Conservation (phyloP, 2,888 invertebrate species). For the Cheiracanthium punctorium region DNA sequence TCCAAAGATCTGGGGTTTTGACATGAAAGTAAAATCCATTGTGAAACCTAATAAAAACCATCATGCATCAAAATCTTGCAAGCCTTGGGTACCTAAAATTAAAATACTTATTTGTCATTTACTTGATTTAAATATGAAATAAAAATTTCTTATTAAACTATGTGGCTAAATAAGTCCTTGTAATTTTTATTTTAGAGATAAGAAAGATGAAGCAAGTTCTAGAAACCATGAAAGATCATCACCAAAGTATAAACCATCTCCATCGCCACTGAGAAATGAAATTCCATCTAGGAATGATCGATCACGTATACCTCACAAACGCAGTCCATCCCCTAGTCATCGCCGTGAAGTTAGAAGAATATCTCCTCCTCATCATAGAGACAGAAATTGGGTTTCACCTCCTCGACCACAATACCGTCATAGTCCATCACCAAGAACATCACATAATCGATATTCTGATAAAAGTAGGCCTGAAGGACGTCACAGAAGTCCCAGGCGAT, state of each 20-base stretch:
- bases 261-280: conserved; percentile 34
- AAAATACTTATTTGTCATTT: too few species aligned
- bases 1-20: too few species aligned
- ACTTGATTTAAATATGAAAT: too few species aligned
- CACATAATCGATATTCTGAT: conserved; percentile 27
- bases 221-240: conserved; percentile 37
- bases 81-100: too few species aligned
- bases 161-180: too few species aligned
- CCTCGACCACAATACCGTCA: conserved; percentile 8
- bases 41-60: too few species aligned
- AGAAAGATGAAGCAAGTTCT: neutral
- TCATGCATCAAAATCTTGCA: too few species aligned
- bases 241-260: conserved; percentile 18
- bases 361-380: conserved; percentile 11
- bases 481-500: conserved; percentile 22
- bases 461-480: neutral
- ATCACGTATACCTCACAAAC: neutral
- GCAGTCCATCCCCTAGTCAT: conserved; percentile 34
- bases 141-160: too few species aligned
- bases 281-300: conserved; percentile 4
- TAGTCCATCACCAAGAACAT: conserved; percentile 49
- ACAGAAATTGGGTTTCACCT: conserved; percentile 17
- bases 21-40: too few species aligned
- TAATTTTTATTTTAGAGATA: conserved; percentile 24
- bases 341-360: conserved; percentile 22